Evolutionary conservation across 2,888 invertebrate genomes (phyloP).

Genomic region (Drosophila algonquin): DNA sequence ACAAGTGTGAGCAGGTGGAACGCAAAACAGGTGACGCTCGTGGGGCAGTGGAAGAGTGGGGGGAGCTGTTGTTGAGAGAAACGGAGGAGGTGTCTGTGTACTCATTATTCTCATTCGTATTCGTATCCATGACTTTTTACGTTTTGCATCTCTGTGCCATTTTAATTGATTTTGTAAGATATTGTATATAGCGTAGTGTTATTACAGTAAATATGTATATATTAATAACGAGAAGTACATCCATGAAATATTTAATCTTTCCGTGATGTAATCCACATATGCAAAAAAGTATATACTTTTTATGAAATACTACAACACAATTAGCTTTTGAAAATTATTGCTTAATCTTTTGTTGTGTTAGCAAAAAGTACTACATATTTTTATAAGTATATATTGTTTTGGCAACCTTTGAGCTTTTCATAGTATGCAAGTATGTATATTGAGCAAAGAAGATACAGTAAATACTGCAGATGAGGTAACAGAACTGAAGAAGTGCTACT

Average conservation of each 20-base stretch:
- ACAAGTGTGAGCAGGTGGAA: conserved; percentile 56
- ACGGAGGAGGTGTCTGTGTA: conserved; percentile 21
- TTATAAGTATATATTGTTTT: conserved; percentile 38
- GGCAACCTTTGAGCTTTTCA: conserved; percentile 31
- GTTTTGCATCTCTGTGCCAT: conserved; percentile 35
- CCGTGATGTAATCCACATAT: not conserved
- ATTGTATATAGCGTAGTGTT: conserved; percentile 8
- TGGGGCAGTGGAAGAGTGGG: not conserved
- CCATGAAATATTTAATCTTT: not conserved
- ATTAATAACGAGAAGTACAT: conserved; percentile 3
- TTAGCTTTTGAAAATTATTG: conserved; percentile 6
- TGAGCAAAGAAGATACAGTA: conserved; percentile 4
- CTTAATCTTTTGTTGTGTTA: conserved; percentile 31
- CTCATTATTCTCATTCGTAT: conserved; percentile 36
- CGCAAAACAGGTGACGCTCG: conserved; percentile 19
- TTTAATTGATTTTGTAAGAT: conserved; percentile 37
- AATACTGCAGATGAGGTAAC: conserved; percentile 4
- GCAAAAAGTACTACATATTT: conserved; percentile 19
- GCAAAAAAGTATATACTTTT: conserved; percentile 14
- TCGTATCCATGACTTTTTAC: conserved; percentile 27
- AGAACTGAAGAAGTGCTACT: conserved; percentile 2
- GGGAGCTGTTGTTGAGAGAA: not conserved
- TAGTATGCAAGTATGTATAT: conserved; percentile 3
- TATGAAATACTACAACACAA: conserved; percentile 11
- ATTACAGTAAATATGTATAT: conserved; percentile 12